Evolutionary conservation across 2,797 vertebrate species (phyloP).

Genomic region (Babyrousa celebensis): DNA sequence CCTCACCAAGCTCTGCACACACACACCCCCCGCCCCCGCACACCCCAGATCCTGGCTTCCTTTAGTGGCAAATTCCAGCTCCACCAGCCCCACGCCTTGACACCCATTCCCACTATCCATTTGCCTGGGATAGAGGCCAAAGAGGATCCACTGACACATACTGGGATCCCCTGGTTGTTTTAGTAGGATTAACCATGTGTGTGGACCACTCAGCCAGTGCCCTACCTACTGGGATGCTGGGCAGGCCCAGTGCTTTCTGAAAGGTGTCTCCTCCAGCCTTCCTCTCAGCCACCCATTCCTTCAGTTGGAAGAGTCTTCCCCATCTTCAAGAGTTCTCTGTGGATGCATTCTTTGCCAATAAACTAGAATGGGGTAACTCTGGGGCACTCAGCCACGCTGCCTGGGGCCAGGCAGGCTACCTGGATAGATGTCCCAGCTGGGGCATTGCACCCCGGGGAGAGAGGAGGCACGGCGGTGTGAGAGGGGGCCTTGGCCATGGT

Average conservation of each 20-base stretch:
- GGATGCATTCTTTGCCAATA: background rate
- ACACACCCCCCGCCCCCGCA: too few relatives aligned
- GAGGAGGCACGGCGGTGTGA: background rate
- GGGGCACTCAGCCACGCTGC: background rate
- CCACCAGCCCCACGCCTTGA: background rate
- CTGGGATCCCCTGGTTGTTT: background rate
- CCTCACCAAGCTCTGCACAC: background rate
- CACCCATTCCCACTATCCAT: background rate
- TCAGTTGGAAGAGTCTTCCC: constrained; percentile 3
- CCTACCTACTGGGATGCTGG: background rate
- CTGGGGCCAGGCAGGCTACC: background rate
- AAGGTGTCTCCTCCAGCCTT: background rate
- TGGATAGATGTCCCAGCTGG: background rate
- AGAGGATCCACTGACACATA: background rate
- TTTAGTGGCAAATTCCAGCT: background rate
- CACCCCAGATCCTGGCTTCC: background rate
- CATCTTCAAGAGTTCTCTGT: background rate
- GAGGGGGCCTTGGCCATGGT: background rate
- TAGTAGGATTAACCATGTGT: background rate
- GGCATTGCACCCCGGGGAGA: background rate
- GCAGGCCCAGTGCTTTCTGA: background rate
- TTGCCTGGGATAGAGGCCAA: background rate
- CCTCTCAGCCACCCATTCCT: background rate
- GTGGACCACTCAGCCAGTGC: background rate
- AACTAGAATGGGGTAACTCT: background rate